Evolutionary conservation across 2,888 invertebrate genomes (phyloP), one percentile per base, ranked within the genome.

Genomic region (Stramonita haemastoma): DNA sequence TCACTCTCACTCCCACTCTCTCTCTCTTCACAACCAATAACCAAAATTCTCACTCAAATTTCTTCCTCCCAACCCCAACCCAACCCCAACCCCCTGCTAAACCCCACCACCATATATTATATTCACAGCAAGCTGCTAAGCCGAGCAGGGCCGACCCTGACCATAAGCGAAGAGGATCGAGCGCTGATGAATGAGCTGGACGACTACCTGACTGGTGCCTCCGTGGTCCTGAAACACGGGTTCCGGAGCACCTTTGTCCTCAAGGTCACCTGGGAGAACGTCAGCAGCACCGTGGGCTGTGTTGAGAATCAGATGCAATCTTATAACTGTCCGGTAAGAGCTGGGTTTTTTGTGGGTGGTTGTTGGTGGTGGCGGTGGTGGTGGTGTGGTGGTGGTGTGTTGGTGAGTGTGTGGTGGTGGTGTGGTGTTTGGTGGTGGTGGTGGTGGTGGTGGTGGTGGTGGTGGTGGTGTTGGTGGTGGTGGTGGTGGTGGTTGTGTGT

Each of bases 181-280:
- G 11, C 57, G 17, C 87, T 89, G n/a, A 84, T 93, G 73, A 22
- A 29, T 0, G 46, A 84, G 26, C 89, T 94, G 13, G 91, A 92
- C 26, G 66, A 89, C 19, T 93, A 93, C 83, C 89, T 93, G 22
- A 46, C 87, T n/a, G 89, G 90, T 15, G 97, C 98, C 93, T 98
- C 98, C 19, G 98, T 99, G 36, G 98, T 95, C 26, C 99, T 99
- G 0, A 97, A 98, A 0, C 98, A 98, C 83, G 97, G 98, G 2
- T 99, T 99, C 96, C 97, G 97, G 92, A 98, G 99, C 0, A 98
- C 98, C 95, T 98, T 98, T 95, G 98, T 97, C 5, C 96, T 98
- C 90, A 98, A 98, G 91, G 97, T 98, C 89, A 99, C 99, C 0
- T 99, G 99, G 99, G 98, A 98, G 96, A 99, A 99, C 96, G 97